Evolutionary conservation across 1,140 invertebrate genomes (phyloP).

Genomic region (Oryctes rhinoceros): DNA sequence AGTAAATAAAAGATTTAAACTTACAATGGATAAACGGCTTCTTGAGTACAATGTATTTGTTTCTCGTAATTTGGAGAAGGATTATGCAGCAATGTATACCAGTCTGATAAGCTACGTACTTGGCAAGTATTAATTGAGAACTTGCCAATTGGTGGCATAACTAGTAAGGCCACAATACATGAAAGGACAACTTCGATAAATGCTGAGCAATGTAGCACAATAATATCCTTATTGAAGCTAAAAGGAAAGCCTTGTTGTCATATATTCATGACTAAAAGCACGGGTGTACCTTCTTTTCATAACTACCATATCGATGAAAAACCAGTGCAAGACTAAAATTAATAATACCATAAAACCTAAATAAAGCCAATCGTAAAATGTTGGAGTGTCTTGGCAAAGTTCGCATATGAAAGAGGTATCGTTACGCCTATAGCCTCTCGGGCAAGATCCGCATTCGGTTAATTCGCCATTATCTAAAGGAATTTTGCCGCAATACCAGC

Average conservation of each 20-base stretch:
- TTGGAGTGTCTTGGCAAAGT: constrained; percentile 77
- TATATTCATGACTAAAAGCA: neutral
- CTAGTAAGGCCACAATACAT: constrained; percentile 76
- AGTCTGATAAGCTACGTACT: constrained; percentile 84
- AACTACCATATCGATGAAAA: constrained; percentile 87
- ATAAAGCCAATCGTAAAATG: constrained; percentile 94
- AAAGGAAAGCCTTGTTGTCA: neutral
- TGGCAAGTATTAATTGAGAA: constrained; percentile 80
- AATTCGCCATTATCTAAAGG: constrained; percentile 72
- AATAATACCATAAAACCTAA: constrained; percentile 91
- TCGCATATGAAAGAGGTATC: constrained; percentile 73
- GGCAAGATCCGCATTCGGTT: constrained; percentile 86
- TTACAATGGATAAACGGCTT: constrained; percentile 96
- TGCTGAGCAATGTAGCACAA: constrained; percentile 79
- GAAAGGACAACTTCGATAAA: constrained; percentile 80
- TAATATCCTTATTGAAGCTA: constrained; percentile 76
- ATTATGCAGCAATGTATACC: constrained; percentile 96
- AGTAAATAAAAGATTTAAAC: constrained; percentile 56
- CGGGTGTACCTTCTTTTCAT: constrained; percentile 72
- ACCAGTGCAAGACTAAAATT: constrained; percentile 87
- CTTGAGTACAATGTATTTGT: constrained; percentile 92
- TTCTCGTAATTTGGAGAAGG: constrained; percentile 91
- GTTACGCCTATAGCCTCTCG: constrained; percentile 78
- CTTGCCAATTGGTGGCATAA: constrained; percentile 80
- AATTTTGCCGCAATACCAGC: constrained; percentile 84